Evolutionary conservation across 2,113 vertebrate species (phyloP).

Genomic region (Archilochus colubris): DNA sequence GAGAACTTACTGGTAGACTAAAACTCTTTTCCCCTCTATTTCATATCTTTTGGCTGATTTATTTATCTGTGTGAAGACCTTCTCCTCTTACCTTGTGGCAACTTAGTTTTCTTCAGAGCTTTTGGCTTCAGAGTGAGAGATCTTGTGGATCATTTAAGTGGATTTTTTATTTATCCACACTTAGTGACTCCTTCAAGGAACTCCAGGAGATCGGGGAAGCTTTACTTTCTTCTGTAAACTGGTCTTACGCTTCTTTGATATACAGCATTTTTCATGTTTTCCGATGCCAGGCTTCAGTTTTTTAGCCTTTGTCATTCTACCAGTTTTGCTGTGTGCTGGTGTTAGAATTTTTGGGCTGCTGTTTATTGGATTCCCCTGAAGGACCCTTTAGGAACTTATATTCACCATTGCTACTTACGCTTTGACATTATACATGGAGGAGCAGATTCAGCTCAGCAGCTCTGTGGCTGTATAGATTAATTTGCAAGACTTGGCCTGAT

Average conservation of each 20-base stretch:
- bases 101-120: neutral
- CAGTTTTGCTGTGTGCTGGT: neutral
- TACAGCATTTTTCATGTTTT: neutral
- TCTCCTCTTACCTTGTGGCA: neutral
- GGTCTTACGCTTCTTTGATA: neutral
- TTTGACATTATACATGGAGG: neutral
- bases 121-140: neutral
- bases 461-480: neutral
- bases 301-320: neutral
- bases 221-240: neutral
- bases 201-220: neutral
- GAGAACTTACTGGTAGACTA: neutral
- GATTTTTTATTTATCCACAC: neutral
- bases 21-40: neutral
- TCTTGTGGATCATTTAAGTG: neutral
- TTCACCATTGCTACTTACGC: neutral
- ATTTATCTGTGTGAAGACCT: neutral
- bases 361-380: neutral
- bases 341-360: neutral
- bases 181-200: neutral
- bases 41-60: neutral
- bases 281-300: neutral
- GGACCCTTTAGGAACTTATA: neutral
- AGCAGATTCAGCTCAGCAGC: neutral
- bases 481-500: neutral